Evolutionary conservation across 2,888 invertebrate genomes (phyloP), one percentile per base, ranked within the genome.

Genomic region (Silvanus unidentatus): DNA sequence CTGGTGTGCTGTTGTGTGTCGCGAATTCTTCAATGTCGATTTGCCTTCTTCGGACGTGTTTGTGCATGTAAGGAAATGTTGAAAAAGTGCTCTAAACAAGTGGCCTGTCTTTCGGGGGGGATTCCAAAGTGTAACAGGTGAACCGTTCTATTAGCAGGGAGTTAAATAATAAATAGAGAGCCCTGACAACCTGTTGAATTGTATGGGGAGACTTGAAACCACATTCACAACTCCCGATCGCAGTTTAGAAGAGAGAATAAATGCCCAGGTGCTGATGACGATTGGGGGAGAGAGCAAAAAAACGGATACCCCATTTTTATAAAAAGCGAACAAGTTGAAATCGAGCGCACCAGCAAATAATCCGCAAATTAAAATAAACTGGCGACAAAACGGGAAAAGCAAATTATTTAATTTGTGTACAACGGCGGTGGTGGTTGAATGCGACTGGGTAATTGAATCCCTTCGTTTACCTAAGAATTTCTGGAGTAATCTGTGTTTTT

Each of bases 121-220:
- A 8, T 22, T 8, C 22, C 3, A 22, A 32, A 12, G 37, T 37
- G 37, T 37, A 37, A 37, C 37, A 37, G 37, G 37, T 37, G 37
- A 37, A 15, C 9, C 15, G 9, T 13, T n/a, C 5, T 16, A 37
- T 37, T 37, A 37, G 37, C 22, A 30, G 46, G 53, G 53, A 52
- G 49, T 56, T 61, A 62, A 64, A 63, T 64, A 64, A 64, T 64
- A 64, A 63, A 64, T 60, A 56, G 53, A 45, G 41, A 45, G 53
- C n/a, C n/a, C 46, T 56, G 53, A 52, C 64, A 65, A 68, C 68
- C 68, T 68, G 68, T 68, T 68, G 68, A 66, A 59, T 63, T 58
- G 54, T 47, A 45, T 51, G 55, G 57, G 47, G 50, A 52, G 32
- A 32, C 22, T 32, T 5, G 32, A 32, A 32, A 32, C 32, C 22